These are phyloP conservation scores for Adelphocoris suturalis DNA, from an alignment of 2,888 invertebrate species.

Conservation along the genomic window DNA sequence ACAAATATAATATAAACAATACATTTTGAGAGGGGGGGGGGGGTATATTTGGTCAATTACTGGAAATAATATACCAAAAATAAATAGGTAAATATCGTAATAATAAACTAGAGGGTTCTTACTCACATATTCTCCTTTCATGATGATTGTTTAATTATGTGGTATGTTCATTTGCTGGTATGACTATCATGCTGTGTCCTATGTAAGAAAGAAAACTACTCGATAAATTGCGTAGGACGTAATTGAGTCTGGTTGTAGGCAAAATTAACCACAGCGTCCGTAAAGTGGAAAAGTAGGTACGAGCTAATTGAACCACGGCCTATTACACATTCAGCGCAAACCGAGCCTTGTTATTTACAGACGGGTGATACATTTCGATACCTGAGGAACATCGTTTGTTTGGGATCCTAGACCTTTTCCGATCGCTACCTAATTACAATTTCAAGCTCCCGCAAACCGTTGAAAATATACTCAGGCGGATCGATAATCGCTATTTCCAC, in stretches of 20 bases:
- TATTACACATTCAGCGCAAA: background rate
- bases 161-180: too few relatives aligned
- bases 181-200: too few relatives aligned
- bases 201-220: too few relatives aligned
- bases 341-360: background rate
- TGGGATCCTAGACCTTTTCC: conserved; percentile 9
- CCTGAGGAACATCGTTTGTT: conserved; percentile 3
- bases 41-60: too few relatives aligned
- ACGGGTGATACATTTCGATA: background rate
- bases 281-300: conserved; percentile 9
- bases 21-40: too few relatives aligned
- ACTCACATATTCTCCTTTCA: too few relatives aligned
- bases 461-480: conserved; percentile 24
- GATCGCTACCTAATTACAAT: conserved; percentile 22
- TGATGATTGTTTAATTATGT: too few relatives aligned
- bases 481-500: conserved; percentile 25
- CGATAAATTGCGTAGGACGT: too few relatives aligned
- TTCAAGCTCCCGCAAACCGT: conserved; percentile 31
- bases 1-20: too few relatives aligned
- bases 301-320: conserved; percentile 18
- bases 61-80: too few relatives aligned
- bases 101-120: too few relatives aligned
- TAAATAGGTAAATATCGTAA: too few relatives aligned
- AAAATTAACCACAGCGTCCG: background rate
- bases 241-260: background rate